These are phyloP conservation scores for Etia nguti DNA, from an alignment of 2,113 vertebrate genomes.

Conservation along the genomic window DNA sequence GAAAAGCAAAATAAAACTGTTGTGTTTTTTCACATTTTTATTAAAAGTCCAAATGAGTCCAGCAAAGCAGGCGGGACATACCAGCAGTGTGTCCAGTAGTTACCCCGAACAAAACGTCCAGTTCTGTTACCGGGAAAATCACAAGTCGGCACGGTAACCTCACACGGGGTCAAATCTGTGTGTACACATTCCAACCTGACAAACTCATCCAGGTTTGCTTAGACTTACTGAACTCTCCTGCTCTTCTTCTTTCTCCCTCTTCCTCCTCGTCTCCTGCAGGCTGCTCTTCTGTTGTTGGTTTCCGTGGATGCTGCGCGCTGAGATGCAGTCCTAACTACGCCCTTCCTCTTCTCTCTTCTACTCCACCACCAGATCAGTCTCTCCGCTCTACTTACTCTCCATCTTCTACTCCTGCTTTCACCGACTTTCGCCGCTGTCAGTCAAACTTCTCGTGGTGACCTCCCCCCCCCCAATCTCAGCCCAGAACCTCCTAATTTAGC, in stretches of 20 bases:
- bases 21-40: background rate
- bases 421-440: conserved; percentile 8
- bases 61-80: background rate
- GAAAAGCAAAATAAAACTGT: background rate
- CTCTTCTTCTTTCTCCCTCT: background rate
- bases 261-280: conserved; percentile 59
- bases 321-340: conserved; percentile 86
- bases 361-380: background rate
- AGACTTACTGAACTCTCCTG: background rate
- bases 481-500: conserved; percentile 28
- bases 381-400: conserved; percentile 21
- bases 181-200: too few species aligned
- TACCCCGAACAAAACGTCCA: background rate
- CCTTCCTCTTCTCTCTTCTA: background rate
- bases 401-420: conserved; percentile 1
- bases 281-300: conserved; percentile 96
- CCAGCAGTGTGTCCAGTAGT: background rate
- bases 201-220: background rate
- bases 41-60: background rate
- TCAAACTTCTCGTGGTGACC: background rate
- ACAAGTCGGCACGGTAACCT: background rate
- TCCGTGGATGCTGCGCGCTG: conserved; percentile 90
- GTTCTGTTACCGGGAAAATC: background rate
- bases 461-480: background rate
- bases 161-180: too few species aligned